Conservation (phyloP, 2,888 invertebrate species). For the Tipula confusa region DNA sequence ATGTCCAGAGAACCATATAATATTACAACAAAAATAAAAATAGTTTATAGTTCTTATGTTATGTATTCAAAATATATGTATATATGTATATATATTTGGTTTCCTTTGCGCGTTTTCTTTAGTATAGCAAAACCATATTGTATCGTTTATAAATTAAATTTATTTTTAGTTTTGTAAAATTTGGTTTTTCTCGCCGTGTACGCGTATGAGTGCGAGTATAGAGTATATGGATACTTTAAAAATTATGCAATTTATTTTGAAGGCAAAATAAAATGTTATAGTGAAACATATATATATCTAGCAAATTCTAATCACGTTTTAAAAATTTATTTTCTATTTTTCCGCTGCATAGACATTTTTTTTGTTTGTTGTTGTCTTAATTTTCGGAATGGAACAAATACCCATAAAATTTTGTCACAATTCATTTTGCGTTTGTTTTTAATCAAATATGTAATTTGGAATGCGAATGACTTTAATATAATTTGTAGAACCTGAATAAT, state of each 20-base stretch:
- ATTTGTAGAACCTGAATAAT: not conserved
- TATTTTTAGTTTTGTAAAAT: not conserved
- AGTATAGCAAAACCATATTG: not conserved
- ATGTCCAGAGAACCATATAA: not conserved
- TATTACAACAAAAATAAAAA: not conserved
- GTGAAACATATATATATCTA: not conserved
- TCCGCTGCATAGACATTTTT: not conserved
- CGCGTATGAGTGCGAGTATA: no score
- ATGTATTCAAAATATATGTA: not conserved
- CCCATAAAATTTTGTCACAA: not conserved
- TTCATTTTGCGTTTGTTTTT: not conserved
- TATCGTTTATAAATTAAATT: not conserved
- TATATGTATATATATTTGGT: not conserved
- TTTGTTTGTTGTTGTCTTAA: not conserved
- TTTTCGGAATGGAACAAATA: not conserved
- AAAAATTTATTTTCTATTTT: not conserved
- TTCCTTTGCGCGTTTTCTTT: no score
- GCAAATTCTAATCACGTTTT: not conserved
- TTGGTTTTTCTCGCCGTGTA: not conserved
- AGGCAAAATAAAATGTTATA: not conserved
- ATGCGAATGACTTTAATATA: not conserved
- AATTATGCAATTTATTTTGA: slow-evolving; percentile 3
- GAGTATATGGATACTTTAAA: not conserved
- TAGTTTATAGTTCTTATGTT: not conserved
- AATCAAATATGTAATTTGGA: not conserved